Base-by-base conservation (phyloP, 2,113 vertebrate species). In the Rhegmatorhina hoffmannsi region DNA sequence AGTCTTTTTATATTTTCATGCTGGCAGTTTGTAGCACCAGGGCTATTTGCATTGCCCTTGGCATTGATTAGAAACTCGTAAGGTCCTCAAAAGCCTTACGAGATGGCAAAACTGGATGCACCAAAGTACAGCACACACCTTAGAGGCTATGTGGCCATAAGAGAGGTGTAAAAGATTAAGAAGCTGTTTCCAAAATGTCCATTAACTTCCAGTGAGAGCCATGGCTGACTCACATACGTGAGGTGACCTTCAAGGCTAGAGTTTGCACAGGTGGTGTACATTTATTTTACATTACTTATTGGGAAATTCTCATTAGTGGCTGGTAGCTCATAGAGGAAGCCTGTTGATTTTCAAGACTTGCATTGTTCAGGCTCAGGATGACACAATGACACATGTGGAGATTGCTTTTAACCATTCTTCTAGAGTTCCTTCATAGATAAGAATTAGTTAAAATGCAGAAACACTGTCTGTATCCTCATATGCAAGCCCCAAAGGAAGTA, bases 41-140 rank as follows among this genome's bases (percentile, higher is more conserved):
- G 26, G 20, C 8, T 4, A 0, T 67, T 84, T 81, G 17, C 5
- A 18, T 55, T 72, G 26, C 14, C 31, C 20, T 69, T 76, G 16
- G 11, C 1, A 1, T 40, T 56, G 38, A 53, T 2, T 34, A 9
- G 19, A 87, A 83, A 53, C 3, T 10, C 0, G 0, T 16, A 34
- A 28, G 0, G 47, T 84, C 26, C 40, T 64, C 18, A 26, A 4
- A 55, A 46, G 15, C 17, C 13, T 43, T 50, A 24, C 6, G 15
- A 73, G 9, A 40, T 52, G 7, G 4, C 75, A 80, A 87, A 79
- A 53, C 5, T 18, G 33, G 29, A 9, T 14, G 7, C 10, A 49
- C 1, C 2, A 8, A 59, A 75, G 26, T 24, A 25, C 16, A 76
- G 7, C 0, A 44, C 10, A 3, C 19, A 20, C 38, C 31, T 74